Evolutionary conservation across 1,140 invertebrate genomes (phyloP), one percentile per base, ranked within the genome.

Genomic region (Drosophila pallidifrons): DNA sequence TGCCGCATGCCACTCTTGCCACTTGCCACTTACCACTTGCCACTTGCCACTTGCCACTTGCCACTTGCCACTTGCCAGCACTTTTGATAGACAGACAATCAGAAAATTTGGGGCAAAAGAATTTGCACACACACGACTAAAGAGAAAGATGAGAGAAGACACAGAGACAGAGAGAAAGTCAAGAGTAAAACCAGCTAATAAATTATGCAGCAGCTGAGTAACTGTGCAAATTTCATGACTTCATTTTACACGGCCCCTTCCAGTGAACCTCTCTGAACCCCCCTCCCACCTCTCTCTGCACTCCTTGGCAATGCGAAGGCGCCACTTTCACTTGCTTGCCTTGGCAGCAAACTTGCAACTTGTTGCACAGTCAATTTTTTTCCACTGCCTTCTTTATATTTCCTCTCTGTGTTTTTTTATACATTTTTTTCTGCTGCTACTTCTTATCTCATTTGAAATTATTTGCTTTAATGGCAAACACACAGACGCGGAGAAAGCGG

Each of bases 401-500:
- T 15, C n/a, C 8, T 52, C 28, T 46, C 30, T 20, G 7, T 28
- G 7, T 52, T 10, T 41, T 11, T 38, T 38, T n/a, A 7, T 45
- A 7, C 11, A 15, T 25, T 25, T 67, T 28, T 30, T 20, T 46
- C 15, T 11, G n/a, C 16, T 46, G 1, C 63, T 41, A 43, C 63
- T 60, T 69, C 82, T 80, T 88, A 88, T 88, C 85, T 89, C 81
- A 89, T 89, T 89, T 83, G 67, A 77, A 78, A 88, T 88, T 83
- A 88, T 88, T 88, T 83, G 85, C 85, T 78, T 88, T 89, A 89
- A 88, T 83, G 73, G 83, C 70, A 64, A 38, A 20, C 55, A 35
- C 61, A 61, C 78, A 61, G 64, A 82, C 75, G 35, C n/a, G 6
- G 41, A 35, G 11, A 30, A 32, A 25, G 20, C 20, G 4, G 20